phyloP scores from a whole-genome alignment of 1,140 invertebrate species.

The Pogonus chalceus region DNA sequence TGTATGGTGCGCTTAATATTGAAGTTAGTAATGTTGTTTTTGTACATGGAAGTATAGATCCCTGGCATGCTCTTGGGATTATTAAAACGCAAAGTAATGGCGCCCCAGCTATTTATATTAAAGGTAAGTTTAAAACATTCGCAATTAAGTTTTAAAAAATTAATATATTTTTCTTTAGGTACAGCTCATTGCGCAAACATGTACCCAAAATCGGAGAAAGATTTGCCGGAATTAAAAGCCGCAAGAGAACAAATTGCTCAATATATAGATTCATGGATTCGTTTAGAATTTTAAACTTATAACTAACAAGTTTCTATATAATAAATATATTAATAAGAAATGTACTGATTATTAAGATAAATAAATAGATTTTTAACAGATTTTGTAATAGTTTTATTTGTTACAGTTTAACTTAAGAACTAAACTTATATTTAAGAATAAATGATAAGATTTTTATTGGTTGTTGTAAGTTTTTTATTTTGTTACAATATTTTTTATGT shows the following conservation, averaged over 20 bases:
- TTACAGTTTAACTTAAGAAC: too few species aligned
- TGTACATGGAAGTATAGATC: constrained; percentile 85
- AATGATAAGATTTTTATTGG: too few species aligned
- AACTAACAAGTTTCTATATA: neutral
- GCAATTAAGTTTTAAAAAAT: constrained; percentile 11
- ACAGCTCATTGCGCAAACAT: constrained; percentile 75
- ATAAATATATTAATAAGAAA: neutral
- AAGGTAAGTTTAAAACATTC: constrained; percentile 40
- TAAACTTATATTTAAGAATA: too few species aligned
- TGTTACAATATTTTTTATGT: too few species aligned
- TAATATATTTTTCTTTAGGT: constrained; percentile 38
- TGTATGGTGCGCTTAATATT: constrained; percentile 69
- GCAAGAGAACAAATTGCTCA: constrained; percentile 50
- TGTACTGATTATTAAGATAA: too few species aligned
- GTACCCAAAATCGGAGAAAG: constrained; percentile 55
- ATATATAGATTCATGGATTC: constrained; percentile 37
- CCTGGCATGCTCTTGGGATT: constrained; percentile 82
- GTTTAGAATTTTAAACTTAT: constrained; percentile 13
- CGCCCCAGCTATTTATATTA: constrained; percentile 61
- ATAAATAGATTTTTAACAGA: too few species aligned
- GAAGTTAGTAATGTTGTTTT: constrained; percentile 67
- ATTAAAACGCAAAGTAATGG: constrained; percentile 43
- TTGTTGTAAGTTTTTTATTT: too few species aligned
- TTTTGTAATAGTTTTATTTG: too few species aligned
- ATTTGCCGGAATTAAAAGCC: constrained; percentile 48